Evolutionary conservation across 2,113 vertebrate genomes (phyloP), one percentile per base, ranked within the genome.

Genomic region (Paramisgurnus dabryanus): DNA sequence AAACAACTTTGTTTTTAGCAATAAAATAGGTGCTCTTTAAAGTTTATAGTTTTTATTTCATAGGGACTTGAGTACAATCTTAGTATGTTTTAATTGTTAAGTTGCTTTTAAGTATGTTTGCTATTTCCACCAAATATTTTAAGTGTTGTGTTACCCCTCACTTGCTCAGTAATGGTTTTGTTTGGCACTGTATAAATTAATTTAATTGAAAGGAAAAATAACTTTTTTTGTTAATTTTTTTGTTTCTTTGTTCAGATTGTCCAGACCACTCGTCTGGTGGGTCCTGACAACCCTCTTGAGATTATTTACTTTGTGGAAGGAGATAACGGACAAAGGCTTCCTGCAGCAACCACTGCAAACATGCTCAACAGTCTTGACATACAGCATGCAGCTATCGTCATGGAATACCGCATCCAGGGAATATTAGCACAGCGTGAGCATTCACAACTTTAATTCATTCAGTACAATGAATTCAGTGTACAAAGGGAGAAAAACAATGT

Each of bases 241-340:
- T 81, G 12, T 7, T 13, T 9, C 15, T 60, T 63, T 65, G 43
- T 58, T 65, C 89, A 99, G 98, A 93, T 99, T 79, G 96, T 99
- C 15, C 95, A 96, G 0, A 87, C 94, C 27, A 95, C 92, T 1
- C 91, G 92, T 40, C 88, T 97, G 77, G 89, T 79, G 61, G 97
- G 95, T 15, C 86, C 84, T 0, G 96, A 98, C 84, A 86, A 95
- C 70, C 97, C 97, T 0, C 90, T 97, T 83, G 95, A 98, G 86
- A 89, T 98, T 67, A 93, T 99, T 81, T 99, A 98, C 91, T 99
- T 99, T 3, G 95, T 97, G 86, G 98, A 99, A 86, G 93, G 93
- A 84, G 94, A 93, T 39, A 91, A 91, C 0, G 95, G 96, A 75
- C 93, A 94, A 80, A 92, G 98, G 69, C 88, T 97, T 22, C 93